Percentiles rank a stretch among this genome's conserved stretches.
phyloP scores from a whole-genome alignment of 1,140 invertebrate genomes.

The Trichonephila clavata region DNA sequence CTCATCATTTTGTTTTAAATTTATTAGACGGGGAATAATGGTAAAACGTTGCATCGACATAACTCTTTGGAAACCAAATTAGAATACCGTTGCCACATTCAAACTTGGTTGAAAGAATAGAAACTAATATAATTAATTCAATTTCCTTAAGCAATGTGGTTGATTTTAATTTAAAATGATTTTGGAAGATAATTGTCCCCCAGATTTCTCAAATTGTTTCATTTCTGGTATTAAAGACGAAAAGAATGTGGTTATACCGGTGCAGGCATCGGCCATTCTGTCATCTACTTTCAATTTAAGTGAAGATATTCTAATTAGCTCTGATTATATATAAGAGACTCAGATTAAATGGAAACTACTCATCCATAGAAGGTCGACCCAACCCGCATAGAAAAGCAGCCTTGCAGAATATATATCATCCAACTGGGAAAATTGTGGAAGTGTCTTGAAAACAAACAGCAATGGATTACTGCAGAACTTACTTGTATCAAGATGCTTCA shows the following conservation, averaged over 20 bases:
- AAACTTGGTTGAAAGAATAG: too few relatives aligned
- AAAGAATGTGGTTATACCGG: neutral
- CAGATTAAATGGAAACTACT: slow-evolving; percentile 42
- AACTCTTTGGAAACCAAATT: too few relatives aligned
- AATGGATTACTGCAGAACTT: slow-evolving; percentile 23
- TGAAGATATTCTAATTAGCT: slow-evolving; percentile 41
- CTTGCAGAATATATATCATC: slow-evolving; percentile 12
- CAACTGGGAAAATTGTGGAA: neutral
- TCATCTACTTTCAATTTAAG: neutral
- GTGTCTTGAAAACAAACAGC: neutral
- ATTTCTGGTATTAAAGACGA: neutral
- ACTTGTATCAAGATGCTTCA: neutral
- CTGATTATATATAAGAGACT: neutral
- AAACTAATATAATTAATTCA: too few relatives aligned
- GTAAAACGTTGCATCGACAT: too few relatives aligned
- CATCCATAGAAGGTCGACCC: neutral
- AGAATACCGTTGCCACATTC: too few relatives aligned
- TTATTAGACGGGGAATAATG: too few relatives aligned
- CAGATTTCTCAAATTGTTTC: neutral
- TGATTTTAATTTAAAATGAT: neutral
- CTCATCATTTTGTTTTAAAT: too few relatives aligned
- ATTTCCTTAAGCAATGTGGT: too few relatives aligned
- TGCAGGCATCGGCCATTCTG: neutral
- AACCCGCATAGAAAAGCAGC: neutral
- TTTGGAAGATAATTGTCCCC: neutral